Evolutionary conservation across 2,113 vertebrate genomes (phyloP).

Genomic region (Orientallactaga bullata): DNA sequence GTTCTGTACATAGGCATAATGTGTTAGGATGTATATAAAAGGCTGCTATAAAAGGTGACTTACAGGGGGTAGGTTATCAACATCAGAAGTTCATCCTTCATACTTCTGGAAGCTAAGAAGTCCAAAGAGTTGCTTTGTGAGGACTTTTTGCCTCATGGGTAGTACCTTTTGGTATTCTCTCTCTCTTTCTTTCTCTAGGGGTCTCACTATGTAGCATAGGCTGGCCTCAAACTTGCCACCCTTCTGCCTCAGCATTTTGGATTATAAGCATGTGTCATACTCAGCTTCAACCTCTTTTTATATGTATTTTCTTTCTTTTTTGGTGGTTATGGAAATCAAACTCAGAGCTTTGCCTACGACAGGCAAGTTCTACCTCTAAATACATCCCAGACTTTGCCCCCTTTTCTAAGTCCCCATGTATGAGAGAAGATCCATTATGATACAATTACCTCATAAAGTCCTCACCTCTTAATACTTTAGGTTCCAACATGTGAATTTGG

Average conservation of each 20-base stretch:
- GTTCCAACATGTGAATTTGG: neutral
- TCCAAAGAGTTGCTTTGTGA: neutral
- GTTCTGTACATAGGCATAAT: no score
- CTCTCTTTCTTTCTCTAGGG: neutral
- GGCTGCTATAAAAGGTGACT: neutral
- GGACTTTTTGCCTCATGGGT: neutral
- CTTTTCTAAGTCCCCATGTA: neutral
- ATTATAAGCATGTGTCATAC: no score
- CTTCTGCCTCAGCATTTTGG: no score
- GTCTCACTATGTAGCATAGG: no score
- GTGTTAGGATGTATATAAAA: neutral
- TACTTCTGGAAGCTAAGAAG: neutral
- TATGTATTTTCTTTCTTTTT: no score
- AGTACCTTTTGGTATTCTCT: neutral
- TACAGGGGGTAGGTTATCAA: neutral
- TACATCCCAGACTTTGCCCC: neutral
- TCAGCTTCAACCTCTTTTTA: no score
- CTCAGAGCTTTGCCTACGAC: no score
- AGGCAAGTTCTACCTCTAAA: neutral
- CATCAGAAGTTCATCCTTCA: neutral
- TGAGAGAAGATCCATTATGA: neutral
- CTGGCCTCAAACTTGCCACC: no score
- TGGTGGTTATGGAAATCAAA: neutral
- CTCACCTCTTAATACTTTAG: neutral
- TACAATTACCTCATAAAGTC: no score